These are phyloP conservation scores for Luffia ferchaultella DNA, from an alignment of 2,888 invertebrate genomes.

Conservation along the genomic window DNA sequence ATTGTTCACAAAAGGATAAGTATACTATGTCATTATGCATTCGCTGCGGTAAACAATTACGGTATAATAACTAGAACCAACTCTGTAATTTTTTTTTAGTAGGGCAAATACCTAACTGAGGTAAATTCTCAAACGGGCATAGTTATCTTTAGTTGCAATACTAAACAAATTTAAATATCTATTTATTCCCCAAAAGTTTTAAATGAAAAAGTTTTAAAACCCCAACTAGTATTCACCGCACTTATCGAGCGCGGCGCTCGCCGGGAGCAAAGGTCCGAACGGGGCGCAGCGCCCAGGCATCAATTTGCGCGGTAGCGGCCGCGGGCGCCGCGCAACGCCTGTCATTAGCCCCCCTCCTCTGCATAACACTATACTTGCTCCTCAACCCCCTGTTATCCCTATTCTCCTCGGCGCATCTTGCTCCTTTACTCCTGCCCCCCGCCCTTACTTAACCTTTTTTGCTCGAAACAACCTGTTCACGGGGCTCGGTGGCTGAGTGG, in stretches of 20 bases:
- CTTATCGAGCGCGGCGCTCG: conserved; percentile 60
- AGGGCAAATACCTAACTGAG: too few species aligned
- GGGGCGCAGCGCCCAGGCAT: conserved; percentile 26
- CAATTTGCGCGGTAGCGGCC: conserved; percentile 64
- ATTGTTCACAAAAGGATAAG: too few species aligned
- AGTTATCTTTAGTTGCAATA: conserved; percentile 6
- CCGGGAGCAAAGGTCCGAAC: conserved; percentile 57
- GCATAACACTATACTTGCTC: conserved; percentile 13
- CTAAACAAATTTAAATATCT: conserved; percentile 14
- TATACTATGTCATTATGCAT: too few species aligned
- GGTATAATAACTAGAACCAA: too few species aligned
- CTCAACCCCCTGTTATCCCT: conserved; percentile 11
- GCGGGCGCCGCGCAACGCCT: conserved; percentile 62
- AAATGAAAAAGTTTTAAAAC: conserved; percentile 27
- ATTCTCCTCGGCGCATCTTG: conserved; percentile 21
- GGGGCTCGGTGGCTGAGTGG: conserved; percentile 38
- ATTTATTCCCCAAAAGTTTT: conserved; percentile 18
- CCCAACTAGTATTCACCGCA: too few species aligned
- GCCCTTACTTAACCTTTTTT: conserved; percentile 67
- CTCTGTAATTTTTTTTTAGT: too few species aligned
- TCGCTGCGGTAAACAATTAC: too few species aligned
- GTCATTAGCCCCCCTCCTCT: conserved; percentile 48
- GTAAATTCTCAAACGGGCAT: neutral
- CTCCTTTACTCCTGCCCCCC: too few species aligned
- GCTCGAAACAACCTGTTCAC: conserved; percentile 61